Conservation (phyloP, 2,113 vertebrate genomes). For the Macrotis lagotis region DNA sequence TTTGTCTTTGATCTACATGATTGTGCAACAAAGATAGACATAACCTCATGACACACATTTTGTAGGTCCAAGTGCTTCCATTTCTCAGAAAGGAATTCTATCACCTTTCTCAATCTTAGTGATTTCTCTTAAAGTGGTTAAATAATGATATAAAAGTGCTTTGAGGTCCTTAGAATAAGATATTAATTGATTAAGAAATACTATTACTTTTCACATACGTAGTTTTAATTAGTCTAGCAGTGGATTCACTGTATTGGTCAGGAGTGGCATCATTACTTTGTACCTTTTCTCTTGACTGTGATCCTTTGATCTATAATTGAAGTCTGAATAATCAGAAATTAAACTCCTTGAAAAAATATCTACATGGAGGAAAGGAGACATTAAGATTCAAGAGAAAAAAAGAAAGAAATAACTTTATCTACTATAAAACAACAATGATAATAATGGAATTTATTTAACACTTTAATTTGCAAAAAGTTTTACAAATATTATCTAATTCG, state of each 20-base stretch:
- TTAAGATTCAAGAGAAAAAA: constrained; percentile 16
- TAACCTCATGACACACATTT: not conserved
- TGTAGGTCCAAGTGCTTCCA: not conserved
- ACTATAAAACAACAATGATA: not conserved
- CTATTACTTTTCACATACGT: not conserved
- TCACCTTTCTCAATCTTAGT: not conserved
- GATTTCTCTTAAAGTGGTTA: constrained; percentile 23
- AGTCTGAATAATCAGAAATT: not conserved
- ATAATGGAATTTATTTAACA: not conserved
- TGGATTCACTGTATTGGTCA: not conserved
- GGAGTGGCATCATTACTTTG: not conserved
- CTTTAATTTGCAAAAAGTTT: not conserved
- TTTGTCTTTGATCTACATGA: not conserved
- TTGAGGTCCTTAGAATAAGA: not conserved
- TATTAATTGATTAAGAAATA: not conserved
- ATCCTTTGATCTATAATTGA: constrained; percentile 32
- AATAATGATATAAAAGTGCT: not conserved
- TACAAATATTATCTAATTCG: not conserved
- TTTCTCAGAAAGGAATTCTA: not conserved
- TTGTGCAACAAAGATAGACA: not conserved
- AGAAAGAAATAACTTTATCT: not conserved
- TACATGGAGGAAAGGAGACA: not conserved
- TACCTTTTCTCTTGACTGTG: not conserved
- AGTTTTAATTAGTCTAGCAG: constrained; percentile 14
- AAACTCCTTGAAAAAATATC: constrained; percentile 29